A percentile compares a stretch with the other conserved stretches of the same genome.
These are phyloP conservation scores for Fabriciana adippe DNA, from an alignment of 2,888 invertebrate genomes.

Conservation along the genomic window DNA sequence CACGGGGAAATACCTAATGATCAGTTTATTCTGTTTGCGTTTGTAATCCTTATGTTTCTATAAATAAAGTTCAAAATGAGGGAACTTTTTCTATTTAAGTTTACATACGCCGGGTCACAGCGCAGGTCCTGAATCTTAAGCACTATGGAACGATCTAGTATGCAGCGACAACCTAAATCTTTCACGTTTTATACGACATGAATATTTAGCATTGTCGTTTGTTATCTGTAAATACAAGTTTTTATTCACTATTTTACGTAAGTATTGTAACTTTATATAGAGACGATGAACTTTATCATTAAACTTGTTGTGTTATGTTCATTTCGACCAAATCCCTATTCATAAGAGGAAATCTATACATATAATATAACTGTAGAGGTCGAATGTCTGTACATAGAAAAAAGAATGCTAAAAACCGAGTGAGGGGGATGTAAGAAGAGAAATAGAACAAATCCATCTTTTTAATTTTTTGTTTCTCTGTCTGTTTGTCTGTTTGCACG, in stretches of 20 bases:
- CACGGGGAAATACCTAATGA: slow-evolving; percentile 27
- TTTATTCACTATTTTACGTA: not conserved
- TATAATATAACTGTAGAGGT: no score
- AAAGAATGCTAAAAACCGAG: no score
- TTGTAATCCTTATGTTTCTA: not conserved
- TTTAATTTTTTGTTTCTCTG: no score
- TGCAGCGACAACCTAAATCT: slow-evolving; percentile 31
- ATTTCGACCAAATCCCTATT: no score
- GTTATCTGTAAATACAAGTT: not conserved
- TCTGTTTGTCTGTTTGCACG: no score
- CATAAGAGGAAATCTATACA: no score
- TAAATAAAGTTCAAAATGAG: slow-evolving; percentile 16
- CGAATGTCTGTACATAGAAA: no score
- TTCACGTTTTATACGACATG: slow-evolving; percentile 21
- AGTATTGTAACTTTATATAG: not conserved
- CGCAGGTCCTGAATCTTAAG: slow-evolving; percentile 34
- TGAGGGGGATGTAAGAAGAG: no score
- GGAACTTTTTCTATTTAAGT: slow-evolving; percentile 7
- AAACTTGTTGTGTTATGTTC: no score
- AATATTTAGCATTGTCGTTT: slow-evolving; percentile 27
- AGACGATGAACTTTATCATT: not conserved
- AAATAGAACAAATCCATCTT: no score
- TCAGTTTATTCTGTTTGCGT: not conserved
- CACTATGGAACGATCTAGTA: slow-evolving; percentile 23
- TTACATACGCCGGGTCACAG: slow-evolving; percentile 27